Evolutionary conservation across 2,888 invertebrate species (phyloP), one percentile per base, ranked within the genome.

Genomic region (Cenopis cana): DNA sequence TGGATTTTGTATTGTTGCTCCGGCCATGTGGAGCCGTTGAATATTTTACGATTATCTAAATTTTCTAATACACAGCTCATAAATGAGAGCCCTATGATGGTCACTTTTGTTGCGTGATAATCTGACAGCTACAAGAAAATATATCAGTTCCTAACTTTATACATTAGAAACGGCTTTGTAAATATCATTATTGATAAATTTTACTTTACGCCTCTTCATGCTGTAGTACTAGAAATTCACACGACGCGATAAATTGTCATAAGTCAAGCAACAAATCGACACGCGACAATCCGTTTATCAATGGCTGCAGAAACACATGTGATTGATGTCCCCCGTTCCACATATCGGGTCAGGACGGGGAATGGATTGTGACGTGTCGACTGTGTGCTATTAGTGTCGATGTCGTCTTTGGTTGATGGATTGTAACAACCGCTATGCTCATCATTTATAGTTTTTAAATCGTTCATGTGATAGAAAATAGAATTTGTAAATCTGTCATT

Each of bases 391-490:
- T 17, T 46, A 41, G 41, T 64, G 57, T 64, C 50, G 41, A 41
- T 41, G 20, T 54, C 52, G 33, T 18, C 52, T 17, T 41, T 17
- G 24, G 14, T 17, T 71, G 61, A 46, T 61, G 46, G 46, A 46
- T n/a, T 12, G 33, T 55, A 29, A 59, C 54, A 66, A 59, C 52
- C 54, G 54, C 66, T 71, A 71, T 29, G 60, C 46, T 46, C 50
- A 24, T 20, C 46, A 49, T 66, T 66, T 46, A 50, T 50, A 10
- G n/a, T 2, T 18, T 24, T 29, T 24, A 24, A 54, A 54, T 1
- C 29, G 8, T 3, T 20, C 11, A 20, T 46, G 5, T n/a, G n/a
- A 3, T 46, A 41, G 41, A 41, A 41, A n/a, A 3, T 46, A 41
- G 41, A 41, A 41, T 41, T 41, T 14, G 14, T 33, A 33, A 6